phyloP scores from a whole-genome alignment of 1,140 invertebrate species.

The Lepidotrigona ventralis region DNA sequence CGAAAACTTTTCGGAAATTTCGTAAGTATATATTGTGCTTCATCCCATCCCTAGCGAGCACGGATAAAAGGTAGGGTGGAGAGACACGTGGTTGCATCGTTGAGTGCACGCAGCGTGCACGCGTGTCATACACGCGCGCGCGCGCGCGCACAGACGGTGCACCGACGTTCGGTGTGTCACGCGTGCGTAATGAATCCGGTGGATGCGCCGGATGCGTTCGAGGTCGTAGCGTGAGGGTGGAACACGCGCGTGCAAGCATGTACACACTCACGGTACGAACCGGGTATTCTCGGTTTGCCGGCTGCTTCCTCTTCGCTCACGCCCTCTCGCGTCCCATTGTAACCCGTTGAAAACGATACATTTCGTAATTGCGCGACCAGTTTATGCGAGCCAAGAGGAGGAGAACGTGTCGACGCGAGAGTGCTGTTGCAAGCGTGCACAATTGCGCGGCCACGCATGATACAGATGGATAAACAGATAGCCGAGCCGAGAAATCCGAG shows the following conservation, averaged over 20 bases:
- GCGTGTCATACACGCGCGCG: background rate
- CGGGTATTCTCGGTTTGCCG: slow-evolving; percentile 4
- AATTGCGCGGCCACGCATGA: slow-evolving; percentile 1
- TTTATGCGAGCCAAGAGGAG: slow-evolving; percentile 50
- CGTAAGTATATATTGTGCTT: no score
- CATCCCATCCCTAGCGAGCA: no score
- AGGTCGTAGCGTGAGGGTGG: slow-evolving; percentile 46
- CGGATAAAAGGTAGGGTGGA: background rate
- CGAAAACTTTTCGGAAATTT: no score
- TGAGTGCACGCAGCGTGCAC: slow-evolving; percentile 35
- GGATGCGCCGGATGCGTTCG: slow-evolving; percentile 52
- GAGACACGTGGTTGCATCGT: slow-evolving; percentile 45
- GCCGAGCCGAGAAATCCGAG: background rate
- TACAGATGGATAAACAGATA: slow-evolving; percentile 43
- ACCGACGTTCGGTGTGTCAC: slow-evolving; percentile 41
- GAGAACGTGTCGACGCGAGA: background rate
- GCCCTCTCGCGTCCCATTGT: slow-evolving; percentile 56
- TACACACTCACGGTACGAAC: background rate
- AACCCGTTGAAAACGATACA: slow-evolving; percentile 59
- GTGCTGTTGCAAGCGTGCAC: slow-evolving; percentile 17
- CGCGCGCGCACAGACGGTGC: slow-evolving; percentile 17
- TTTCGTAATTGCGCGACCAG: slow-evolving; percentile 66
- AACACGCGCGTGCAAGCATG: slow-evolving; percentile 28
- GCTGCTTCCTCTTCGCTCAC: slow-evolving; percentile 4
- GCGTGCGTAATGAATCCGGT: slow-evolving; percentile 65